Conservation (phyloP, 2,113 vertebrate species). For the Spizaetus ornatus region DNA sequence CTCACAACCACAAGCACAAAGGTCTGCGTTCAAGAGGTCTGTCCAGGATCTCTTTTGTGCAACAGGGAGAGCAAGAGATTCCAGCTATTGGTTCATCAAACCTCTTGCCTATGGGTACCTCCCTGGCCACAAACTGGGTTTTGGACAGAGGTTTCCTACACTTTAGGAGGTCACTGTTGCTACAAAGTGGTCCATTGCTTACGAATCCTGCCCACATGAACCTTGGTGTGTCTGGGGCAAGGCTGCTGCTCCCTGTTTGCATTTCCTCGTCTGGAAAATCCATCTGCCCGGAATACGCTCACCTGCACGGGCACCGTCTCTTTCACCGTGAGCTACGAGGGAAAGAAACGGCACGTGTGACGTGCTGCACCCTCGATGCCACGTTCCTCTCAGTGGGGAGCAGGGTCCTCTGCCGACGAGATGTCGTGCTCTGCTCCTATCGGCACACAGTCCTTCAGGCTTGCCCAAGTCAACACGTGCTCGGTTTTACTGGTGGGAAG, state of each 20-base stretch:
- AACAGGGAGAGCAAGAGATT: not conserved
- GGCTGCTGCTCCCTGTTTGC: not conserved
- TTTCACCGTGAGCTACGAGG: not conserved
- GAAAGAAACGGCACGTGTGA: not conserved
- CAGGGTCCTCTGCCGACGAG: not conserved
- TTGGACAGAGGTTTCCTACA: not conserved
- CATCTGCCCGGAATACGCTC: fast-evolving
- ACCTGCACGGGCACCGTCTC: fast-evolving
- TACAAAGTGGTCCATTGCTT: not conserved
- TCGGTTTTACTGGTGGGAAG: not conserved
- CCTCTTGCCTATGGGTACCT: not conserved
- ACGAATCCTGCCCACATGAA: not conserved
- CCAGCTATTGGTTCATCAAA: not conserved
- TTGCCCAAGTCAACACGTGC: not conserved
- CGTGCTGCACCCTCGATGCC: not conserved
- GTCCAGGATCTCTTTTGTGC: not conserved
- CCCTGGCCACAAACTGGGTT: not conserved
- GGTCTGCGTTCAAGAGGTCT: not conserved
- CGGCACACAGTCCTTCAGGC: not conserved
- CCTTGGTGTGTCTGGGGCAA: fast-evolving
- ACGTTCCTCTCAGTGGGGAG: not conserved
- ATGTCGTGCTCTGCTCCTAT: not conserved
- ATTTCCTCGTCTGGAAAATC: not conserved
- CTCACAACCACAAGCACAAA: not conserved
- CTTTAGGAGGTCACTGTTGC: not conserved